Conservation (phyloP, 2,113 vertebrate species). For the Megaleporinus macrocephalus region DNA sequence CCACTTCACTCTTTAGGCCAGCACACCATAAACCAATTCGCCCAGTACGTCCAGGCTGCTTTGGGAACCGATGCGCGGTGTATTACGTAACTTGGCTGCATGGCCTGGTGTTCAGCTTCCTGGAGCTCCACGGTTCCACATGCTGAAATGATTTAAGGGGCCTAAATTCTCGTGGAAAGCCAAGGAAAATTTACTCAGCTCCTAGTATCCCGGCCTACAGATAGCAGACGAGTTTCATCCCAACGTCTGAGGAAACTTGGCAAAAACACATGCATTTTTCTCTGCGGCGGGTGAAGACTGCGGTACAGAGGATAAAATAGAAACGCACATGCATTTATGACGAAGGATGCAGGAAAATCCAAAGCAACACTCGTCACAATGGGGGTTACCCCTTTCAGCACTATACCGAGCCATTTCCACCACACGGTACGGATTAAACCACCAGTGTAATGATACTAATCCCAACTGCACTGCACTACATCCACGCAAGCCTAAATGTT, state of each 20-base stretch:
- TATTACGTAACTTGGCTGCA: conserved; percentile 42
- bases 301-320: not conserved
- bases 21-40: not conserved
- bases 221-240: not conserved
- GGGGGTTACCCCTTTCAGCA: too few species aligned
- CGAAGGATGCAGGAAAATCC: too few species aligned
- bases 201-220: not conserved
- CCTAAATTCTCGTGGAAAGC: conserved; percentile 34
- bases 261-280: conserved; percentile 3
- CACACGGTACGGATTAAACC: too few species aligned
- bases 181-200: conserved; percentile 30
- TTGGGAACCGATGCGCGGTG: not conserved
- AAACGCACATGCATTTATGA: too few species aligned
- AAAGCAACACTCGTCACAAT: too few species aligned
- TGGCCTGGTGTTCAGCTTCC: conserved; percentile 30
- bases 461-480: too few species aligned
- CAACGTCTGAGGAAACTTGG: not conserved
- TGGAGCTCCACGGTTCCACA: not conserved
- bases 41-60: not conserved
- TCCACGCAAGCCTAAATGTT: too few species aligned
- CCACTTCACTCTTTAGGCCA: not conserved
- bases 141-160: conserved; percentile 42
- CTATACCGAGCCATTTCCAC: too few species aligned
- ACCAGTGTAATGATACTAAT: too few species aligned
- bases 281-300: not conserved